Evolutionary conservation across 2,797 vertebrate genomes (phyloP).

Genomic region (Lutra lutra): DNA sequence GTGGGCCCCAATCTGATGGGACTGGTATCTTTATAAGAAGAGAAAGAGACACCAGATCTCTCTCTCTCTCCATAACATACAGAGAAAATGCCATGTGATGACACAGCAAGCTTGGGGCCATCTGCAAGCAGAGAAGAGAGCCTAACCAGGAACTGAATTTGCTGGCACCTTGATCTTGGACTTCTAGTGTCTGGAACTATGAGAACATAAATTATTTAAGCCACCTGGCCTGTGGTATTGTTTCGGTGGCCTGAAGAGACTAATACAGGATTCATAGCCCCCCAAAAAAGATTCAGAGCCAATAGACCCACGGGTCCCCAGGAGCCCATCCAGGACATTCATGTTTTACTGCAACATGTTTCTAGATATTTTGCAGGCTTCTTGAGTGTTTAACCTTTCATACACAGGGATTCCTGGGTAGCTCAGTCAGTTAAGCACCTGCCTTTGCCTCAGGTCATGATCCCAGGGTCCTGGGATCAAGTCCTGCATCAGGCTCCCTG

Average conservation of each 20-base stretch:
- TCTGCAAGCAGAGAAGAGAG: not conserved
- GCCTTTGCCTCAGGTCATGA: no score
- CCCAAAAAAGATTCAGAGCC: not conserved
- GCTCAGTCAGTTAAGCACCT: no score
- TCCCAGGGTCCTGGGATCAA: no score
- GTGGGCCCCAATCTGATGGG: not conserved
- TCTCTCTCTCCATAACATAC: not conserved
- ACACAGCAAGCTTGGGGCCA: not conserved
- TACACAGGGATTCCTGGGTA: no score
- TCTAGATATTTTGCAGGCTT: not conserved
- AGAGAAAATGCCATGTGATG: not conserved
- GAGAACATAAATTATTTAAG: slow-evolving; percentile 1
- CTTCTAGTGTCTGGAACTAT: not conserved
- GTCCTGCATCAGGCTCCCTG: no score
- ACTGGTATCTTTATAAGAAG: not conserved
- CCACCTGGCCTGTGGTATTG: not conserved
- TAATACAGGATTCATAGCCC: not conserved
- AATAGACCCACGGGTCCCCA: not conserved
- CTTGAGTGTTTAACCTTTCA: not conserved
- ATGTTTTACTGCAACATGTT: not conserved
- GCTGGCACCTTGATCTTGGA: not conserved
- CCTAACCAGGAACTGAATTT: not conserved
- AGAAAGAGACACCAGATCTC: not conserved
- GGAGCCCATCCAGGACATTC: not conserved
- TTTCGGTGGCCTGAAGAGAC: not conserved